A percentile compares a stretch with the other conserved stretches of the same genome.
Conservation (phyloP, 2,113 vertebrate genomes). For the Coregonus clupeaformis region DNA sequence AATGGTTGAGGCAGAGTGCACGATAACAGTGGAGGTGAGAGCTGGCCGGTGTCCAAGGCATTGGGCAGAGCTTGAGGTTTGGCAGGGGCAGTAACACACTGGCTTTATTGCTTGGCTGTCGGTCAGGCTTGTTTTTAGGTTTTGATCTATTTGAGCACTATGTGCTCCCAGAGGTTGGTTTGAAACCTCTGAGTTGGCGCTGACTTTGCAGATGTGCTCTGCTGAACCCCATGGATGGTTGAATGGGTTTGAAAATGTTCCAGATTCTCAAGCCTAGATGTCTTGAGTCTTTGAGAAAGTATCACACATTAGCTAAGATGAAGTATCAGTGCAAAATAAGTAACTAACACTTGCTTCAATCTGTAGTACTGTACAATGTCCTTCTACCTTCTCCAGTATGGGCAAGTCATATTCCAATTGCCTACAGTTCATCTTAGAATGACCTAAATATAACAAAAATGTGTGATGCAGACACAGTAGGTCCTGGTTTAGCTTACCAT, state of each 20-base stretch:
- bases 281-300: neutral
- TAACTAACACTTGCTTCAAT: neutral
- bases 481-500: conserved; percentile 81
- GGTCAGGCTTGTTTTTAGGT: neutral
- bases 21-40: conserved; percentile 57
- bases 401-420: neutral
- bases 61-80: neutral
- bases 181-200: neutral
- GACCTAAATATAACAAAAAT: neutral
- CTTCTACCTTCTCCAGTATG: neutral
- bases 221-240: neutral
- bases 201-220: neutral
- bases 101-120: conserved; percentile 1
- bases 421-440: neutral
- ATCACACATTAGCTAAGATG: neutral
- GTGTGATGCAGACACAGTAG: neutral
- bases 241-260: neutral
- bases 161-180: neutral
- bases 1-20: conserved; percentile 53
- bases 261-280: neutral
- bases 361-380: neutral
- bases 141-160: neutral
- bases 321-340: neutral
- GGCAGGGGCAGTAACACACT: conserved; percentile 2
- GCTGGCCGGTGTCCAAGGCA: conserved; percentile 55